phyloP scores from a whole-genome alignment of 2,113 vertebrate genomes.

The Sebastes fasciatus region DNA sequence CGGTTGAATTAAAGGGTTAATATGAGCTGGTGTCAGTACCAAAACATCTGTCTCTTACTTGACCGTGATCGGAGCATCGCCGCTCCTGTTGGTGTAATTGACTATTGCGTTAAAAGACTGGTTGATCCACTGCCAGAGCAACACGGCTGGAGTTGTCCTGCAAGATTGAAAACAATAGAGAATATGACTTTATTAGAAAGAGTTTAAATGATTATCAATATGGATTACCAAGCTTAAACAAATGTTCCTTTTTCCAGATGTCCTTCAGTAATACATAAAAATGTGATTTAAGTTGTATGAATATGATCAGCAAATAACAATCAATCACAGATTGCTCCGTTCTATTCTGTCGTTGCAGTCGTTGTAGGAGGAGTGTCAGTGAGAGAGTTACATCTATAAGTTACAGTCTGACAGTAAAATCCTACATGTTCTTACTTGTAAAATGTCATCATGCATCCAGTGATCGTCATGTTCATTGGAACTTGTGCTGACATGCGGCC shows the following conservation, averaged over 20 bases:
- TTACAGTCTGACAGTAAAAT: background rate
- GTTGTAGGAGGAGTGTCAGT: background rate
- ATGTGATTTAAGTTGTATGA: background rate
- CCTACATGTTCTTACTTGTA: constrained; percentile 88
- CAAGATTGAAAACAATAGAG: constrained; percentile 25
- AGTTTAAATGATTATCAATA: background rate
- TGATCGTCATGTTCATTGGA: constrained; percentile 99
- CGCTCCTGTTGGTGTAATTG: constrained; percentile 97
- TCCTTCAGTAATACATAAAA: background rate
- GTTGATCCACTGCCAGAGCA: constrained; percentile 99
- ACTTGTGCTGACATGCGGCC: constrained; percentile 99
- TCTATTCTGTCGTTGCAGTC: background rate
- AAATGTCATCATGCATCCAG: constrained; percentile 99
- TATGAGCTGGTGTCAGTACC: background rate
- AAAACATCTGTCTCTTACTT: constrained; percentile 81
- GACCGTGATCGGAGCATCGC: constrained; percentile 93
- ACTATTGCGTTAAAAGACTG: constrained; percentile 99
- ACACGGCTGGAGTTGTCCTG: constrained; percentile 94
- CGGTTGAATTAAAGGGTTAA: constrained; percentile 49
- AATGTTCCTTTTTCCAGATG: background rate
- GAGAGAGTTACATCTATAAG: background rate
- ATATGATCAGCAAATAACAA: too few relatives aligned
- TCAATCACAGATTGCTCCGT: too few relatives aligned
- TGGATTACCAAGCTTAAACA: constrained; percentile 1
- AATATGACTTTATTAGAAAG: background rate